Evolutionary conservation across 37 sponge, comb jelly and placozoan genomes (phyloP).

Genomic region (Hormiphora californensis): DNA sequence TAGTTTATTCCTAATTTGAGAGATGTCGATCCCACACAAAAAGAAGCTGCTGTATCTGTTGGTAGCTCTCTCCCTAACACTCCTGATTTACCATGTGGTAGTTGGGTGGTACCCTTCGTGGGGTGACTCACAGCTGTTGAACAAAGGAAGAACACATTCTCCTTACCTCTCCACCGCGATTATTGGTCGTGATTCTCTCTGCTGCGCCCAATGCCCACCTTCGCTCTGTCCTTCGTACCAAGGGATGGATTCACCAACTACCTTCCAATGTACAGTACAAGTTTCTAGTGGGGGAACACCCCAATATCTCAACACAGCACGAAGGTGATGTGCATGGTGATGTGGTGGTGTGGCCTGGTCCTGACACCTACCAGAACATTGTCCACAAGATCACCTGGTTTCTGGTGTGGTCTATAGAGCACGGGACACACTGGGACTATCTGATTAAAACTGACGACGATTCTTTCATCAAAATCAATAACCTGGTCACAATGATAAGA

Average conservation of each 20-base stretch:
- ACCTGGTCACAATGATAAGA: background rate
- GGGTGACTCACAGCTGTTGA: too few relatives aligned
- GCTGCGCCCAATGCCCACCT: background rate
- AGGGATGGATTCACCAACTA: conserved; percentile 3
- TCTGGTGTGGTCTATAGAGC: background rate
- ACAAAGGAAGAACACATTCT: too few relatives aligned
- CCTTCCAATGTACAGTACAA: background rate
- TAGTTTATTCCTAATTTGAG: too few relatives aligned
- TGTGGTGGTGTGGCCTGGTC: conserved; percentile 26
- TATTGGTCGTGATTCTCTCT: background rate
- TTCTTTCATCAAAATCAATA: background rate
- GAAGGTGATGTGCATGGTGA: background rate
- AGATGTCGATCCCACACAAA: too few relatives aligned
- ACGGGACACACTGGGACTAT: background rate
- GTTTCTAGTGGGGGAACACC: background rate
- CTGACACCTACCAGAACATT: conserved; percentile 36
- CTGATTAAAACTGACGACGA: conserved; percentile 39
- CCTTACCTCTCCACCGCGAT: too few relatives aligned
- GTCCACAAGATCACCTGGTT: conserved; percentile 12
- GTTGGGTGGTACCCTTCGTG: too few relatives aligned
- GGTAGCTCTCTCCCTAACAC: background rate
- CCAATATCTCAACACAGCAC: background rate
- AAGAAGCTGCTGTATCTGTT: background rate
- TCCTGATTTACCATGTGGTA: too few relatives aligned
- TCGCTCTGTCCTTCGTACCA: background rate